Evolutionary conservation across 2,113 vertebrate species (phyloP), one percentile per base, ranked within the genome.

Genomic region (Sclerurus mexicanus): DNA sequence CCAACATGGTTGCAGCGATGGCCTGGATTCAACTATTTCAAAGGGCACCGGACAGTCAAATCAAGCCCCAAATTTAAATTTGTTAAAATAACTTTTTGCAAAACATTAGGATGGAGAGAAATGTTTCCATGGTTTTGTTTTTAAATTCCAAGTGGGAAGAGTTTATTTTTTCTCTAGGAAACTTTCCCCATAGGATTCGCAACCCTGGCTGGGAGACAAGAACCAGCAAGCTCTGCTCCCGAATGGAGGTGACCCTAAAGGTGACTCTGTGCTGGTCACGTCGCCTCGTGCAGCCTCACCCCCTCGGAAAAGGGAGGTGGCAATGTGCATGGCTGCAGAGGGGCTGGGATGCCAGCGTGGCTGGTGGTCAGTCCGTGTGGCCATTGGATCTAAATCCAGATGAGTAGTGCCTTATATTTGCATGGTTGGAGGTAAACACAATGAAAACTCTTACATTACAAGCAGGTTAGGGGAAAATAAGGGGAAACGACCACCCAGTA

Each of bases 101-200:
- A 96, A 95, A 96, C 95, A 93, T 95, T 40, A 74, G 76, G 90
- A 92, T 3, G 4, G 55, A 91, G 86, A 93, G 89, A 83, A 90
- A 95, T 69, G 81, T 95, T 97, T 96, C 89, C 94, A 96, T 87
- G 89, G 89, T 40, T 95, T 95, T 95, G 94, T 97, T 97, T 96
- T 95, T 87, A 79, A 95, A 95, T 96, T 96, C 95, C 23, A 17
- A 94, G 89, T 77, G 88, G 82, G 90, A 90, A 89, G 87, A 93
- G 91, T 97, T 95, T 96, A 86, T 97, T 96, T 97, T 96, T 95
- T 96, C 77, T 24, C 90, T 86, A 94, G 59, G 95, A 96, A 96
- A 80, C 63, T 86, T 95, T 96, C 93, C 96, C 93, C 0, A 5
- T 82, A 95, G 93, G 87, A 93, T 91, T 96, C 0, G 3, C 4